Evolutionary conservation across 2,113 vertebrate genomes (phyloP).

Genomic region (Hyperoodon ampullatus): DNA sequence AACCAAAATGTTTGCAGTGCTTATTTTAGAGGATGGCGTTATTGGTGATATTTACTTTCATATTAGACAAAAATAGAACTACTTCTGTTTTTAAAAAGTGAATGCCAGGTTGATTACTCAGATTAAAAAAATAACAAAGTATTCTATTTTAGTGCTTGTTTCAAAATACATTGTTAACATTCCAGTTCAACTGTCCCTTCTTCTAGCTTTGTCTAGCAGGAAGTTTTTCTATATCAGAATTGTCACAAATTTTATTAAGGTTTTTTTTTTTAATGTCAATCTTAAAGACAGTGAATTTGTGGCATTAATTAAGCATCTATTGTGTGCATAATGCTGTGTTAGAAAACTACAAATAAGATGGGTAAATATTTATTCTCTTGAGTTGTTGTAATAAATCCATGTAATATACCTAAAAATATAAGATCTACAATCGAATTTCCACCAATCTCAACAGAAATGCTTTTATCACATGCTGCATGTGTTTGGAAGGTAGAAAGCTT

Average conservation of each 20-base stretch:
- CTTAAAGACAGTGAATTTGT: background rate
- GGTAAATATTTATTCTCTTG: background rate
- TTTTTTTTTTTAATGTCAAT: background rate
- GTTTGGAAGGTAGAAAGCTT: background rate
- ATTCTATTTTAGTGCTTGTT: background rate
- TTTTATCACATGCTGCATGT: background rate
- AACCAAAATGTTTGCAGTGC: background rate
- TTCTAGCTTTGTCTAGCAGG: background rate
- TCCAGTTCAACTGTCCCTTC: background rate
- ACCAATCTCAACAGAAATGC: background rate
- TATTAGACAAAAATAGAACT: background rate
- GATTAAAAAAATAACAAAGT: background rate
- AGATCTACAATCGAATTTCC: background rate
- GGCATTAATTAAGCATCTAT: background rate
- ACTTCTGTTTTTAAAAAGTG: background rate
- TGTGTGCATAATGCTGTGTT: background rate
- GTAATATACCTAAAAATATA: background rate
- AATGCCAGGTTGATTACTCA: background rate
- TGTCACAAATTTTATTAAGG: background rate
- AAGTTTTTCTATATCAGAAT: background rate
- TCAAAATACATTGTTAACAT: background rate
- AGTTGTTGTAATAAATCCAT: background rate
- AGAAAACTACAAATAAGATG: background rate
- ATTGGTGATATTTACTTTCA: background rate
- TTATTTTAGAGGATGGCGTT: background rate